A percentile compares a stretch with the other conserved stretches of the same genome.
Conservation (phyloP, 2,888 invertebrate genomes). For the Oscheius sp. region DNA sequence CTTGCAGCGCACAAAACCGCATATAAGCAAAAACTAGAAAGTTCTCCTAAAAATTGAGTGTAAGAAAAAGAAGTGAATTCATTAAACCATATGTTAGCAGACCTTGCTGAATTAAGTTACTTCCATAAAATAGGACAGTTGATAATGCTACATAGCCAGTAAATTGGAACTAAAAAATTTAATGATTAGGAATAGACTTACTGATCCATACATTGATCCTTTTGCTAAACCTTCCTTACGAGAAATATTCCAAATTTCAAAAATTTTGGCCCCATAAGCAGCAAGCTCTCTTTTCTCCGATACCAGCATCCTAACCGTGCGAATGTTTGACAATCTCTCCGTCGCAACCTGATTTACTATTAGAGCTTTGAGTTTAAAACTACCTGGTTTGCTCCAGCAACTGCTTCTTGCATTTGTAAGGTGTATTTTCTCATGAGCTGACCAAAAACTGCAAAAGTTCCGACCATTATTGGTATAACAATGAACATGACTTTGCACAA, state of each 20-base stretch:
- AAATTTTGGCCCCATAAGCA: slow-evolving; percentile 75
- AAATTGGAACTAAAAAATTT: slow-evolving; percentile 63
- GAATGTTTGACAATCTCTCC: slow-evolving; percentile 87
- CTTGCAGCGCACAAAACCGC: slow-evolving; percentile 74
- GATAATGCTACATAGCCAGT: slow-evolving; percentile 67
- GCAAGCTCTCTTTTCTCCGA: slow-evolving; percentile 83
- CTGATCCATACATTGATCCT: slow-evolving; percentile 89
- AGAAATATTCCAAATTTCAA: slow-evolving; percentile 80
- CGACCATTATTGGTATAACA: slow-evolving; percentile 89
- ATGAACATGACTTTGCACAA: slow-evolving; percentile 85
- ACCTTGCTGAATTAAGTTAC: slow-evolving; percentile 63
- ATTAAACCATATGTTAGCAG: slow-evolving; percentile 62
- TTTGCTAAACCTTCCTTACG: slow-evolving; percentile 87
- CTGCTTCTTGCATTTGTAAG: slow-evolving; percentile 77
- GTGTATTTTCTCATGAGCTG: slow-evolving; percentile 86
- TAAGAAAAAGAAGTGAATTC: no score
- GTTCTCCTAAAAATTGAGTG: slow-evolving; percentile 76
- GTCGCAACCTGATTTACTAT: slow-evolving; percentile 77
- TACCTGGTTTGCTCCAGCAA: slow-evolving; percentile 78
- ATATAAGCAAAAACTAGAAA: slow-evolving; percentile 92
- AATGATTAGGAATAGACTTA: slow-evolving; percentile 69
- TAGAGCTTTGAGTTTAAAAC: background rate
- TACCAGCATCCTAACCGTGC: slow-evolving; percentile 91
- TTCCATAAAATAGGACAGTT: slow-evolving; percentile 68
- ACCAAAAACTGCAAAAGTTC: slow-evolving; percentile 78